These are phyloP conservation scores for Gnathonemus echidnorhynchus DNA, from an alignment of 2,113 vertebrate species.

Conservation along the genomic window DNA sequence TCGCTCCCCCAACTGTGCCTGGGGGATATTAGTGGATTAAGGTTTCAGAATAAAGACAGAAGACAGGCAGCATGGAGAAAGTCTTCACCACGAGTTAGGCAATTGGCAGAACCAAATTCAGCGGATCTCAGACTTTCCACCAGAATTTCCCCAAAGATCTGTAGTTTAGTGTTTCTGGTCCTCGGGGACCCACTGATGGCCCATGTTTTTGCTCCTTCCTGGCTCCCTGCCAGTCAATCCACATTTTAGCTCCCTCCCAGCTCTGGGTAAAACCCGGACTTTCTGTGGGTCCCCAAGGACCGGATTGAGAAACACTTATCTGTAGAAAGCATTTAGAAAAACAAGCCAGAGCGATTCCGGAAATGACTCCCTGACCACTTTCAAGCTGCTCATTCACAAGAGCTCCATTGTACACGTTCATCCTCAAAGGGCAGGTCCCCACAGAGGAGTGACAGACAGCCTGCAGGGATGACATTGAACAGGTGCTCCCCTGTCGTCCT, in stretches of 20 bases:
- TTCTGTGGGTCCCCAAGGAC: neutral
- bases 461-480: neutral
- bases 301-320: neutral
- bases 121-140: neutral
- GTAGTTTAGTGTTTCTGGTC: neutral
- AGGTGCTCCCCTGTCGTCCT: neutral
- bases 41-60: conserved; percentile 1
- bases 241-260: neutral
- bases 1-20: neutral
- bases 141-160: neutral
- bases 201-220: neutral
- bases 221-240: neutral
- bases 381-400: neutral
- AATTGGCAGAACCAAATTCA: neutral
- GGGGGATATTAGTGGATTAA: neutral
- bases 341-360: neutral
- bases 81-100: neutral
- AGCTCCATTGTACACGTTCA: neutral
- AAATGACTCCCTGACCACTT: neutral
- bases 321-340: neutral
- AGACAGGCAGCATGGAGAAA: neutral
- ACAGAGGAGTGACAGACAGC: neutral
- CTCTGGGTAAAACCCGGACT: neutral
- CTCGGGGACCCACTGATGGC: neutral
- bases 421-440: conserved; percentile 9